These are phyloP conservation scores for Microcebus lehilahytsara DNA, from an alignment of 2,113 vertebrate species.

Conservation along the genomic window DNA sequence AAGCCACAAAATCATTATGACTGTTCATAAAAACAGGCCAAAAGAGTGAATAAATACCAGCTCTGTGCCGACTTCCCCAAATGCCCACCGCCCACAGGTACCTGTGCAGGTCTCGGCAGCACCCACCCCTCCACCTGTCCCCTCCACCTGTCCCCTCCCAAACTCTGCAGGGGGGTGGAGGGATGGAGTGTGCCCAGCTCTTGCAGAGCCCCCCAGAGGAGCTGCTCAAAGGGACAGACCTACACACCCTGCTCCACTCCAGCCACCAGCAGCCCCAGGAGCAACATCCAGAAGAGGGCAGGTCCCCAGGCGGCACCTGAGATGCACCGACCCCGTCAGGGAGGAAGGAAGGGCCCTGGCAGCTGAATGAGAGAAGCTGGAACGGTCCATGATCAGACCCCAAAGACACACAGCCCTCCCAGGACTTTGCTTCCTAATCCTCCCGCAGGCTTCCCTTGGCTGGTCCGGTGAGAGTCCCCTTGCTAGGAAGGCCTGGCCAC, in stretches of 20 bases:
- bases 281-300: background rate
- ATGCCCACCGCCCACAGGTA: background rate
- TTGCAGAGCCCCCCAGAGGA: too few relatives aligned
- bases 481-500: background rate
- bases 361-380: fast-evolving
- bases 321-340: background rate
- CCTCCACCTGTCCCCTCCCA: background rate
- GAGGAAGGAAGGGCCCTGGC: background rate
- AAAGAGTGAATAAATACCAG: background rate
- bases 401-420: background rate
- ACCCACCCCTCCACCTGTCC: background rate
- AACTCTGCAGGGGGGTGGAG: background rate
- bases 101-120: background rate
- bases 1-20: background rate
- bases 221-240: background rate
- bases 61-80: background rate
- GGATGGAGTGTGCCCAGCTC: too few relatives aligned
- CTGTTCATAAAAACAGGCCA: conserved; percentile 30
- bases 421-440: background rate
- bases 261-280: background rate
- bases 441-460: background rate
- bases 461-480: background rate
- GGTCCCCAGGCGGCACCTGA: background rate
- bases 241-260: background rate
- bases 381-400: fast-evolving